These are phyloP conservation scores for Aplodontia rufa DNA, from an alignment of 2,113 vertebrate species.

Conservation along the genomic window DNA sequence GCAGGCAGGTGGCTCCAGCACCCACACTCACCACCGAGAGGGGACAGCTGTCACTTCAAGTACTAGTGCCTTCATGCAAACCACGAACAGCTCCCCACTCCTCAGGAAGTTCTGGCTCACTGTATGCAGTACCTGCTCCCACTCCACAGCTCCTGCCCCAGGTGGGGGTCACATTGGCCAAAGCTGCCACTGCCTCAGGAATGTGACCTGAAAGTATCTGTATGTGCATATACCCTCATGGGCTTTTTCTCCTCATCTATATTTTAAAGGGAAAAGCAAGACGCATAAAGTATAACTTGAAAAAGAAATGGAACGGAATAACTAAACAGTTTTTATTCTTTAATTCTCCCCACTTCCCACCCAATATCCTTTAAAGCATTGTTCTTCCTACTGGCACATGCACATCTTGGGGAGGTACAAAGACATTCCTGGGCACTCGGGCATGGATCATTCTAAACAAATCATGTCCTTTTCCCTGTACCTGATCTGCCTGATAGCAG, in stretches of 20 bases:
- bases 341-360: neutral
- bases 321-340: neutral
- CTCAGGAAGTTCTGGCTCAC: neutral
- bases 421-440: neutral
- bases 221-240: fast-evolving
- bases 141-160: no score
- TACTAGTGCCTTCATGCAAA: neutral
- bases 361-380: neutral
- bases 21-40: neutral
- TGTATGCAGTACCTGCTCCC: fast-evolving
- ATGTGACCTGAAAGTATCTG: neutral
- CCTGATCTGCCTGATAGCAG: neutral
- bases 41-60: fast-evolving
- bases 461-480: neutral
- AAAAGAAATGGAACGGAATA: neutral
- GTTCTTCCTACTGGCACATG: neutral
- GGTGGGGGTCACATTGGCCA: neutral
- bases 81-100: neutral
- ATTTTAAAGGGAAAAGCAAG: neutral
- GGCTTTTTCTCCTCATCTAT: neutral
- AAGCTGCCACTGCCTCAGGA: neutral
- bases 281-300: neutral
- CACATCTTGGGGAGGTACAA: neutral
- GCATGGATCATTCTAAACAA: neutral
- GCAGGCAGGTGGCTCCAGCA: neutral